Percentiles rank a stretch among this genome's conserved stretches.
phyloP scores from a whole-genome alignment of 2,888 invertebrate species.

The Colletes collaris region DNA sequence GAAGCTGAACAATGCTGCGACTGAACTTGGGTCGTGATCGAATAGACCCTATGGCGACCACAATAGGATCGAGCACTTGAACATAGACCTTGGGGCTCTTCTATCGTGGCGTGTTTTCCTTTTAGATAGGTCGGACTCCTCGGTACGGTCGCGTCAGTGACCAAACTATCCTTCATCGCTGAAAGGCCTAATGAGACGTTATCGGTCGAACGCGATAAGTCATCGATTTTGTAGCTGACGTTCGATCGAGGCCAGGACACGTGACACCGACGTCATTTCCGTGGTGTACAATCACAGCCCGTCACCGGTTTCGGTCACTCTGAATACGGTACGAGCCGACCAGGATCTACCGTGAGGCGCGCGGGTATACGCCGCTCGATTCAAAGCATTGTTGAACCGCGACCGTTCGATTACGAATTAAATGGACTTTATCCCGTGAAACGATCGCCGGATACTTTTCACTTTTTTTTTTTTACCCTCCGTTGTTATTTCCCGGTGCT shows the following conservation, averaged over 20 bases:
- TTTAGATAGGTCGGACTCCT: neutral
- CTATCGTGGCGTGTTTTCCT: neutral
- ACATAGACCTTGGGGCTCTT: neutral
- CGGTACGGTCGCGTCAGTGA: constrained; percentile 38
- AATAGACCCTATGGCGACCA: neutral
- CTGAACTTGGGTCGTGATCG: neutral
- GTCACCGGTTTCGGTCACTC: constrained; percentile 46
- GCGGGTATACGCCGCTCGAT: constrained; percentile 21
- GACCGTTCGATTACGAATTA: constrained; percentile 44
- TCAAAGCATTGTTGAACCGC: constrained; percentile 33
- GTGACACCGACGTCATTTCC: constrained; percentile 64
- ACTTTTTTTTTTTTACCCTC: neutral
- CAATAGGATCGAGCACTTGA: too few species aligned
- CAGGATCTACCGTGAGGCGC: constrained; percentile 23
- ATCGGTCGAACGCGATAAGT: neutral
- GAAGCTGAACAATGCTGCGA: neutral
- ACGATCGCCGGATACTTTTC: constrained; percentile 37
- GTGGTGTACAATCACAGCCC: constrained; percentile 52
- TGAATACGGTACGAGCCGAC: constrained; percentile 4
- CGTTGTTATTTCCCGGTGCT: too few species aligned
- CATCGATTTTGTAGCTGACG: constrained; percentile 30
- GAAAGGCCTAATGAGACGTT: constrained; percentile 27
- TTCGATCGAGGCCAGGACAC: constrained; percentile 12
- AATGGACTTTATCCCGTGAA: constrained; percentile 33
- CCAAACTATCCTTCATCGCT: constrained; percentile 49